These are phyloP conservation scores for Lasiommata megera DNA, from an alignment of 2,888 invertebrate genomes.

Conservation along the genomic window DNA sequence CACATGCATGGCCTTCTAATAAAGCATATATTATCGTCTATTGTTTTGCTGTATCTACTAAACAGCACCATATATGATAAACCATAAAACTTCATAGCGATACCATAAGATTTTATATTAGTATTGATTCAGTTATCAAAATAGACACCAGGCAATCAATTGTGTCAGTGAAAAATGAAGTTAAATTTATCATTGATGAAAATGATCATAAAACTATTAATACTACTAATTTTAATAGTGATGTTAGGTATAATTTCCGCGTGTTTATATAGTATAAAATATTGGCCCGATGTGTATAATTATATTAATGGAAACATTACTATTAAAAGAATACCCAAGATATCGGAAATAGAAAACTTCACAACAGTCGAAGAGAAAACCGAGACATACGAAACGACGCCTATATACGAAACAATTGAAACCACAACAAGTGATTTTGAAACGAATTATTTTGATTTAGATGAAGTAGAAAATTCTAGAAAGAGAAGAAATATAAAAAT, in stretches of 20 bases:
- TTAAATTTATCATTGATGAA: slow-evolving; percentile 49
- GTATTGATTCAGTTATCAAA: slow-evolving; percentile 25
- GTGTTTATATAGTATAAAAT: slow-evolving; percentile 59
- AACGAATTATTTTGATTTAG: slow-evolving; percentile 38
- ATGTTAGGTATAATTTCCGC: slow-evolving; percentile 56
- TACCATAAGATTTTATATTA: slow-evolving; percentile 19
- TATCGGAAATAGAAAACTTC: slow-evolving; percentile 59
- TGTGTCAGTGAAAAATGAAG: slow-evolving; percentile 46
- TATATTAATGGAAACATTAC: slow-evolving; percentile 69
- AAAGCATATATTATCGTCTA: neutral
- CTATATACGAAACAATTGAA: slow-evolving; percentile 25
- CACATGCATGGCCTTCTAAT: neutral
- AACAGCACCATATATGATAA: slow-evolving; percentile 18
- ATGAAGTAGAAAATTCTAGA: slow-evolving; percentile 41
- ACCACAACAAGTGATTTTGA: slow-evolving; percentile 48
- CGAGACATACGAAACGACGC: slow-evolving; percentile 35
- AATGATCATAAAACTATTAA: slow-evolving; percentile 51
- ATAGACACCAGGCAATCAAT: slow-evolving; percentile 19
- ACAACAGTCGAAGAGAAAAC: slow-evolving; percentile 47
- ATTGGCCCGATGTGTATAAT: slow-evolving; percentile 68
- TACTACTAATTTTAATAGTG: slow-evolving; percentile 57
- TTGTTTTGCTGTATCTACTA: slow-evolving; percentile 17
- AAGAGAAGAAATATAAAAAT: slow-evolving; percentile 38
- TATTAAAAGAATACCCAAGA: slow-evolving; percentile 62
- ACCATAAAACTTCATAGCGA: slow-evolving; percentile 14